Evolutionary conservation across 2,113 vertebrate genomes (phyloP), one percentile per base, ranked within the genome.

Genomic region (Microcebus ravelobensis): DNA sequence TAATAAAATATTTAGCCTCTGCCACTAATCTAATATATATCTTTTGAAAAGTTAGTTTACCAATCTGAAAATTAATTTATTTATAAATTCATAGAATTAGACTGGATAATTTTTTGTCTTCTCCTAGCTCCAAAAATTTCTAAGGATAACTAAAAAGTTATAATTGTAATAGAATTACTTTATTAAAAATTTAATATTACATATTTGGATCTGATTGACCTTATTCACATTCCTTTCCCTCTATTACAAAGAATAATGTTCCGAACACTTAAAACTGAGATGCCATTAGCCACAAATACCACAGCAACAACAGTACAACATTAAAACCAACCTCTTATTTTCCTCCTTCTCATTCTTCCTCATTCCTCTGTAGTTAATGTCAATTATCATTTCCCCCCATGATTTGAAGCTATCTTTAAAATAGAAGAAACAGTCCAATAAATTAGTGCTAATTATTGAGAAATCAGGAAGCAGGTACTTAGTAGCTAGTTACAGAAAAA

Each of bases 81-180:
- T 96, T 94, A 87, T 68, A 93, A 86, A 76, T 92, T 61, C 45
- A 96, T 27, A 90, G 4, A 79, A 63, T 93, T 94, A 94, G 34
- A 67, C 88, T 85, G 27, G 17, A 77, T 96, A 9, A 83, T 92
- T 88, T 61, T 29, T 80, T 52, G 6, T 88, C 29, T 96, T 86
- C 21, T 91, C 36, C 36, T 52, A 96, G 42, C 18, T 92, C 67
- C 27, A 81, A 52, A 86, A 94, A 11, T 87, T 76, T 89, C 65
- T 59, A 70, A 83, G 74, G 93, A 67, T 96, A 82, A 88, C n/a
- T 88, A 63, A 77, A 73, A 81, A 71, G 27, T 71, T 85, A 1
- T 34, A 76, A 13, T 92, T 92, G 77, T 31, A 85, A 15, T 87
- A 79, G 71, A 91, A 94, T 88, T 95, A 76, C 31, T 86, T 81